Evolutionary conservation across 2,888 invertebrate species (phyloP), one percentile per base, ranked within the genome.

Genomic region (Amphipoea lucens): DNA sequence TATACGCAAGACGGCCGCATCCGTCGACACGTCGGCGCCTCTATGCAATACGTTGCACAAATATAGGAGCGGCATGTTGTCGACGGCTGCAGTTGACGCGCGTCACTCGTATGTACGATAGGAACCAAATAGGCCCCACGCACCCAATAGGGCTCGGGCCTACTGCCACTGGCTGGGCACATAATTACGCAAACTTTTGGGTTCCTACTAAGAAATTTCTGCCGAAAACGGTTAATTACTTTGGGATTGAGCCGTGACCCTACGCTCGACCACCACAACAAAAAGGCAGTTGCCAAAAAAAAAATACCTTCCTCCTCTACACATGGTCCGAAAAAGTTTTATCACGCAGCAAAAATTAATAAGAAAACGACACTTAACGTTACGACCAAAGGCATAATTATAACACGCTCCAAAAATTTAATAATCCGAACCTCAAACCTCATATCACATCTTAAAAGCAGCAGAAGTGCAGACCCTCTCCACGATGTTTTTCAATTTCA

Each of bases 401-500:
- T 29, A 75, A 67, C 54, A 65, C 29, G 29, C 62, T 69, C 36
- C 14, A 51, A 70, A 76, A 81, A 57, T 57, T 0, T 76, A 60
- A 82, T 70, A 29, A 65, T 45, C n/a, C 36, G 36, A 1, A 42
- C 69, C 12, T 76, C 6, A 69, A 63, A 68, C 45, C 14, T 60
- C 54, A 63, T 63, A 74, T 60, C 20, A 45, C 20, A 66, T 36
- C 51, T 76, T 71, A 48, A 75, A 85, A 66, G 63, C 48, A 75
- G 29, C 29, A 29, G 29, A 29, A 85, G 78, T 68, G 78, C 36
- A 76, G 67, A 77, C 69, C 65, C 78, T 65, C 74, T 78, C 9
- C 54, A 79, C 66, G 74, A 73, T 86, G 51, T 84, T 76, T 80
- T 87, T 78, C 74, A 79, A 87, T 87, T 83, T 79, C 51, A 74